Percentiles rank a stretch among this genome's conserved stretches.
These are phyloP conservation scores for Sebastes steindachneri DNA, from an alignment of 2,797 vertebrate species.

Conservation along the genomic window DNA sequence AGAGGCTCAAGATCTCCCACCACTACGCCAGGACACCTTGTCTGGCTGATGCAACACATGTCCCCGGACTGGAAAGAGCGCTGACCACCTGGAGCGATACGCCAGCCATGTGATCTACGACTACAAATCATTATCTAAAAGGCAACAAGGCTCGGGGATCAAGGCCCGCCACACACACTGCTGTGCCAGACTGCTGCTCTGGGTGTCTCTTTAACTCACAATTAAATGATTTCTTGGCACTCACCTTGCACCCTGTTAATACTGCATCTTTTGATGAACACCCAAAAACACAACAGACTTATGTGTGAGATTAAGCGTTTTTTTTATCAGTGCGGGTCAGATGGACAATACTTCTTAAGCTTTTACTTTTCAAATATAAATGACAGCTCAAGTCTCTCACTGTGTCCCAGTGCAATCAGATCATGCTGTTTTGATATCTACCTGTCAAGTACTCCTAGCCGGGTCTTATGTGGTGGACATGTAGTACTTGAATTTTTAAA, in stretches of 20 bases:
- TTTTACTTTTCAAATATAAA: not conserved
- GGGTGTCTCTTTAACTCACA: conserved; percentile 9
- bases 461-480: not conserved
- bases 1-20: conserved; percentile 3
- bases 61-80: conserved; percentile 21
- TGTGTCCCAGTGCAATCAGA: not conserved
- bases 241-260: not conserved
- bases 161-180: not conserved
- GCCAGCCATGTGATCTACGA: not conserved
- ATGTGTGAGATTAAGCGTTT: not conserved
- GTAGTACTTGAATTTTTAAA: not conserved
- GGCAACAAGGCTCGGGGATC: conserved; percentile 13
- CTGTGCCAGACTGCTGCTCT: not conserved
- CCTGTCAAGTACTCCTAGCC: not conserved
- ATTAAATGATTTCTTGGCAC: conserved; percentile 17
- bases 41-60: conserved; percentile 35
- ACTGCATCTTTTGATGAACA: conserved; percentile 14
- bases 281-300: not conserved
- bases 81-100: conserved; percentile 3
- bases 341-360: not conserved
- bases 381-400: not conserved
- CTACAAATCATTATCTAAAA: conserved; percentile 30
- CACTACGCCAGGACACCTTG: not conserved
- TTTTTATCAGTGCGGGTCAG: not conserved
- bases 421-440: not conserved